Percentiles rank a stretch among this genome's conserved stretches.
These are phyloP conservation scores for Vipera ursinii DNA, from an alignment of 2,797 vertebrate genomes.

Conservation along the genomic window DNA sequence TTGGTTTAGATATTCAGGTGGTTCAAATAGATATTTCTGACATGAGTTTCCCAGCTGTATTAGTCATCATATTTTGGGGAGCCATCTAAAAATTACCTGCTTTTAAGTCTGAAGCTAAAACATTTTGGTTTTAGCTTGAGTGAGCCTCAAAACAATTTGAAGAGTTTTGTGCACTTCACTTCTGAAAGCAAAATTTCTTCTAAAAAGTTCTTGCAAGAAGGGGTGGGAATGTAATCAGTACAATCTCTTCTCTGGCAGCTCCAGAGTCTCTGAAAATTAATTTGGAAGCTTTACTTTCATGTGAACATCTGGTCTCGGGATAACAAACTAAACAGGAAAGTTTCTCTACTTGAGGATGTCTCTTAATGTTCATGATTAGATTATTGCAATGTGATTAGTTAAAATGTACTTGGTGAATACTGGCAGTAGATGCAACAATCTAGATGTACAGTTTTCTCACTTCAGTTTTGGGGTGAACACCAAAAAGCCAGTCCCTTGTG, in stretches of 20 bases:
- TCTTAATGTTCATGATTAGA: constrained; percentile 13
- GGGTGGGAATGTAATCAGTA: not conserved
- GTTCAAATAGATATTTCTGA: constrained; percentile 35
- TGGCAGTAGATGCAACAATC: not conserved
- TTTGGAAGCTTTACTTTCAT: constrained; percentile 16
- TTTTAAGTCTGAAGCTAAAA: constrained; percentile 37
- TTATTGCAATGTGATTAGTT: constrained; percentile 15
- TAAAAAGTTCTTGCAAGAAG: constrained; percentile 16
- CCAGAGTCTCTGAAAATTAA: not conserved
- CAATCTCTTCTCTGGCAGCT: not conserved
- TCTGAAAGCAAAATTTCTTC: constrained; percentile 50
- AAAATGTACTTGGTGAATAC: too few relatives aligned
- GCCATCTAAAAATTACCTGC: constrained; percentile 19
- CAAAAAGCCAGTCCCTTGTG: not conserved
- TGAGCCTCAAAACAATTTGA: not conserved
- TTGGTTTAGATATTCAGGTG: constrained; percentile 35
- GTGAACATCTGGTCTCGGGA: constrained; percentile 29
- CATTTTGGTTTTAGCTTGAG: constrained; percentile 23
- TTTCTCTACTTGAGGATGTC: not conserved
- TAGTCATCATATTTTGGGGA: constrained; percentile 38
- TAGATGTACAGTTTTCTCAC: not conserved
- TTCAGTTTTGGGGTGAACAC: not conserved
- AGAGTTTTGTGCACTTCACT: constrained; percentile 3
- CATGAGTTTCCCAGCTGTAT: constrained; percentile 52
- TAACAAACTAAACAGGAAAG: not conserved